phyloP scores from a whole-genome alignment of 2,113 vertebrate species.

The Arizona elegans region DNA sequence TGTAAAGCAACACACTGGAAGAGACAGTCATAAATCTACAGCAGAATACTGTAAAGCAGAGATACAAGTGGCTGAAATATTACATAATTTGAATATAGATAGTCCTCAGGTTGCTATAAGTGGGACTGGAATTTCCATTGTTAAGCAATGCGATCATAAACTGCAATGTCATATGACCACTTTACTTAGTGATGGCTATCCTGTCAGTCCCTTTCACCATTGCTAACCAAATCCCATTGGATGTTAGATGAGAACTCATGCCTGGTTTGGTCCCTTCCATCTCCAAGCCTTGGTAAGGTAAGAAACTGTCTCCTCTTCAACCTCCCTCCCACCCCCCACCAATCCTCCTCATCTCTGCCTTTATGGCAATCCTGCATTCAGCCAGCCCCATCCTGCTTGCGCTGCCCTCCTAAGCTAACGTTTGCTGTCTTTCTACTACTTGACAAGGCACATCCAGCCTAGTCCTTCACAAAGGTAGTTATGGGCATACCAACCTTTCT shows the following conservation, averaged over 20 bases:
- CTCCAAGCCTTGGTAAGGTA: neutral
- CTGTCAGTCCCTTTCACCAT: neutral
- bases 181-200: neutral
- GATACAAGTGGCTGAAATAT: neutral
- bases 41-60: neutral
- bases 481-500: neutral
- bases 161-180: neutral
- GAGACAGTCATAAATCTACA: neutral
- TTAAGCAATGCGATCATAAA: neutral
- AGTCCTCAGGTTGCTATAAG: neutral
- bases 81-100: neutral
- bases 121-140: neutral
- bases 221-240: neutral
- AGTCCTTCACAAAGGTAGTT: neutral
- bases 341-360: neutral
- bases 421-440: neutral
- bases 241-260: neutral
- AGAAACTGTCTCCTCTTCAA: neutral
- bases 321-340: no score
- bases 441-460: neutral
- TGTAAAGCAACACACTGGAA: neutral
- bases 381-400: neutral
- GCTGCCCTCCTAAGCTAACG: neutral
- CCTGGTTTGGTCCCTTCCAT: neutral
- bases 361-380: neutral